A percentile compares a stretch with the other conserved stretches of the same genome.
Evolutionary conservation across 2,797 vertebrate genomes (phyloP).

Genomic region (Tachyglossus aculeatus): DNA sequence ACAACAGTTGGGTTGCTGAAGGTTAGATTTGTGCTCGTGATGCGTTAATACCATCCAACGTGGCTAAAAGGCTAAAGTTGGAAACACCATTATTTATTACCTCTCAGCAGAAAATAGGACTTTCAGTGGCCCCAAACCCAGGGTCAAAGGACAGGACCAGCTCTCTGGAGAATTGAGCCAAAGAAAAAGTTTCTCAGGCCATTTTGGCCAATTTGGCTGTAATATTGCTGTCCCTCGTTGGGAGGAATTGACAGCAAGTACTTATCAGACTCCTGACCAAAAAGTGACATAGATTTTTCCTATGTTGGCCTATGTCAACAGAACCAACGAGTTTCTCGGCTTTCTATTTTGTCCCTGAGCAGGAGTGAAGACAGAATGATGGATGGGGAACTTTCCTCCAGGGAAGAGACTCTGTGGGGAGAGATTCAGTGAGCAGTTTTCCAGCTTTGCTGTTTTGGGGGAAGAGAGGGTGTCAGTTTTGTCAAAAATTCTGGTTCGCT

Average conservation of each 20-base stretch:
- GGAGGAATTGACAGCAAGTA: neutral
- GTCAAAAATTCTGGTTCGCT: too few relatives aligned
- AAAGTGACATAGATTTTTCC: neutral
- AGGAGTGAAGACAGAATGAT: neutral
- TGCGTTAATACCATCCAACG: constrained; percentile 25
- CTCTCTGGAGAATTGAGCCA: constrained; percentile 35
- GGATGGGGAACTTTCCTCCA: neutral
- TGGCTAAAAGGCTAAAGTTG: constrained; percentile 23
- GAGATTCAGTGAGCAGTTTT: too few relatives aligned
- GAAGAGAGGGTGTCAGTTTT: too few relatives aligned
- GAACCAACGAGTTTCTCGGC: neutral
- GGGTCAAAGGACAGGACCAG: constrained; percentile 32
- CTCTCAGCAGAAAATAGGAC: constrained; percentile 36
- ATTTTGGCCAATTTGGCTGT: constrained; percentile 34
- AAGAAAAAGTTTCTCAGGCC: constrained; percentile 44
- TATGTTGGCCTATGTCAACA: constrained; percentile 7
- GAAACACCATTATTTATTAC: constrained; percentile 24
- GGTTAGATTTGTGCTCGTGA: constrained; percentile 11
- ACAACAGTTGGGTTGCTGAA: neutral
- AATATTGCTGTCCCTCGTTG: neutral
- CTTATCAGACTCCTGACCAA: neutral
- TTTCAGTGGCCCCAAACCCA: constrained; percentile 22
- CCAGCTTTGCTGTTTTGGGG: too few relatives aligned
- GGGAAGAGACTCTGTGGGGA: too few relatives aligned
- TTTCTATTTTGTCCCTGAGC: constrained; percentile 2